These are phyloP conservation scores for Neodontobutis hainanensis DNA, from an alignment of 2,113 vertebrate genomes.

Conservation along the genomic window DNA sequence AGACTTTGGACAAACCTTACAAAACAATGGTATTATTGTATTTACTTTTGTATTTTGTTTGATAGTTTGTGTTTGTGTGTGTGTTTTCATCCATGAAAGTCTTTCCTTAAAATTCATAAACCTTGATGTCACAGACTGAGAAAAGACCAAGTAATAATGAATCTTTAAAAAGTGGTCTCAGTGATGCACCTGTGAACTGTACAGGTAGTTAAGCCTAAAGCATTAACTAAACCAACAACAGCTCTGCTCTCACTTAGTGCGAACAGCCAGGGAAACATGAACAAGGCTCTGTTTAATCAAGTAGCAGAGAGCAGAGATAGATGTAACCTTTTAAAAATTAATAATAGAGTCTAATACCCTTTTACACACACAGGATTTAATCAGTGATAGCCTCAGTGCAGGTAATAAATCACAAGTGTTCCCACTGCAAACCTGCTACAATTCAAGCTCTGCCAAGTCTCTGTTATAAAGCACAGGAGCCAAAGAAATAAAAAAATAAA, in stretches of 20 bases:
- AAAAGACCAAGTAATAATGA: no score
- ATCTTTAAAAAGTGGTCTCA: no score
- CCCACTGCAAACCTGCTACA: background rate
- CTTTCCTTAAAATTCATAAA: no score
- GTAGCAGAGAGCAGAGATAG: background rate
- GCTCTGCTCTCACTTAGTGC: slow-evolving; percentile 16
- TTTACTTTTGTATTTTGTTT: no score
- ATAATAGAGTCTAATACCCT: slow-evolving; percentile 30
- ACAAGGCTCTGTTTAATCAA: background rate
- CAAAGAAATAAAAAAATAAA: background rate
- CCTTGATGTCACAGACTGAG: no score
- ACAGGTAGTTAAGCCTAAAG: background rate
- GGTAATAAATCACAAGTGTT: slow-evolving; percentile 22
- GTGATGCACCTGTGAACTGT: background rate
- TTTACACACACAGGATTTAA: slow-evolving; percentile 26
- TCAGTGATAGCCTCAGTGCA: slow-evolving; percentile 25
- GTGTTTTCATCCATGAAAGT: no score
- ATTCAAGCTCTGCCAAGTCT: background rate
- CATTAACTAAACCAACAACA: slow-evolving; percentile 29
- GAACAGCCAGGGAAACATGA: slow-evolving; percentile 1
- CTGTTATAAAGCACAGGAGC: background rate
- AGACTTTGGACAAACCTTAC: no score
- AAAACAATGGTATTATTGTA: no score
- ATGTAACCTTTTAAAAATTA: slow-evolving; percentile 34
- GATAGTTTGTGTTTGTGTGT: no score